Evolutionary conservation across 2,888 invertebrate species (phyloP).

Genomic region (Ptychoptera contaminata): DNA sequence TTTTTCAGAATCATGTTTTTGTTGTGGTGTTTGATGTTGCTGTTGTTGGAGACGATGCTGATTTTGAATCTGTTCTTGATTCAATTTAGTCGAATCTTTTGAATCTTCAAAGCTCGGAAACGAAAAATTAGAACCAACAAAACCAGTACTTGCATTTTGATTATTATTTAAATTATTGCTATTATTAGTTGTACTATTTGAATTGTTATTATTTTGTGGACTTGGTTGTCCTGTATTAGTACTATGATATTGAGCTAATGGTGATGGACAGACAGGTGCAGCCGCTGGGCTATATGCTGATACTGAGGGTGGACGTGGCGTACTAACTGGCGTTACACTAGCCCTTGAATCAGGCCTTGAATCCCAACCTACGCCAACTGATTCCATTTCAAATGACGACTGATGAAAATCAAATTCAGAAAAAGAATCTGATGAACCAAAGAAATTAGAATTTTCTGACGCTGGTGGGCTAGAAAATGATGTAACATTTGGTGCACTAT

Average conservation of each 20-base stretch:
- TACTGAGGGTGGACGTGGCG: conserved; percentile 46
- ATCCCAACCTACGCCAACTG: conserved; percentile 21
- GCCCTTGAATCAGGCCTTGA: conserved; percentile 47
- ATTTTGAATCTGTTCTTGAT: conserved; percentile 28
- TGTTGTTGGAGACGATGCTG: conserved; percentile 25
- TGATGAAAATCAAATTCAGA: conserved; percentile 47
- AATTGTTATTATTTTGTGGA: conserved; percentile 34
- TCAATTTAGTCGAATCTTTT: conserved; percentile 7
- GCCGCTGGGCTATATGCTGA: conserved; percentile 36
- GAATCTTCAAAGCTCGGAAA: conserved; percentile 15
- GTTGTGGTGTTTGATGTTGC: conserved; percentile 12
- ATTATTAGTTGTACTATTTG: conserved; percentile 13
- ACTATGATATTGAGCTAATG: conserved; percentile 34
- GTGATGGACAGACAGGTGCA: conserved; percentile 33
- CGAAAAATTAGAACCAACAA: conserved; percentile 12
- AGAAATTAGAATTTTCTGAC: conserved; percentile 31
- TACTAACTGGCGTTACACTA: conserved; percentile 42
- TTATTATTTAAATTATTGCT: conserved; percentile 18
- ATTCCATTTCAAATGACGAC: conserved; percentile 42
- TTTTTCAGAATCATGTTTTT: conserved; percentile 32
- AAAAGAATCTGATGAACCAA: conserved; percentile 37
- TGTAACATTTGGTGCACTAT: conserved; percentile 17
- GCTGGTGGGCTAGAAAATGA: conserved; percentile 31
- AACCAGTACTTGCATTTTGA: conserved; percentile 13
- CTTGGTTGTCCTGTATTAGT: conserved; percentile 28